Percentiles rank a stretch among this genome's conserved stretches.
Conservation (phyloP, 2,113 vertebrate genomes). For the Neolamprologus hecqui region DNA sequence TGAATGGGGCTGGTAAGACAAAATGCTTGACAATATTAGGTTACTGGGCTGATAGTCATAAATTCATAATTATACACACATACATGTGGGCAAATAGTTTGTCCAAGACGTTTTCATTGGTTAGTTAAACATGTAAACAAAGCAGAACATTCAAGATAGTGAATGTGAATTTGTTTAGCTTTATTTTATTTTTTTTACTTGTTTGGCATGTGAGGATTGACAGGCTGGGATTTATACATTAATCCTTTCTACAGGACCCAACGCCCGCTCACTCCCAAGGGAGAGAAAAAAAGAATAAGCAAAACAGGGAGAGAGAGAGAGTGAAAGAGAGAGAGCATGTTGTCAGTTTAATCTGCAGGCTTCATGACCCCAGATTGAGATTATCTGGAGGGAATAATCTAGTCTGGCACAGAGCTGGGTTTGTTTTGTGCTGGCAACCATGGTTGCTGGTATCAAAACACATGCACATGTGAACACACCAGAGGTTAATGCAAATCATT, state of each 20-base stretch:
- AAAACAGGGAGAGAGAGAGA: not conserved
- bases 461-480: not conserved
- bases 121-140: not conserved
- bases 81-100: not conserved
- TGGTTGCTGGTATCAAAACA: not conserved
- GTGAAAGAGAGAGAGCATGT: not conserved
- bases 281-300: not conserved
- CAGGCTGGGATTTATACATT: conserved; percentile 17
- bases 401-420: not conserved
- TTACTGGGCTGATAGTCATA: not conserved
- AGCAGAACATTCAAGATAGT: conserved; percentile 6
- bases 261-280: not conserved
- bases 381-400: conserved; percentile 66
- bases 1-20: not conserved
- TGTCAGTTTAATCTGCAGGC: conserved; percentile 57
- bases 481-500: not conserved
- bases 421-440: not conserved
- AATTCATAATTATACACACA: not conserved
- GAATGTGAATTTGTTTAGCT: not conserved
- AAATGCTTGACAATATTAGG: not conserved
- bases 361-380: conserved; percentile 43
- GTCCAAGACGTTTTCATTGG: not conserved
- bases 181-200: not conserved
- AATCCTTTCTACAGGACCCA: conserved; percentile 37
- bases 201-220: conserved; percentile 7